Conservation (phyloP, 2,888 invertebrate genomes). For the Himalopsyche anomala region DNA sequence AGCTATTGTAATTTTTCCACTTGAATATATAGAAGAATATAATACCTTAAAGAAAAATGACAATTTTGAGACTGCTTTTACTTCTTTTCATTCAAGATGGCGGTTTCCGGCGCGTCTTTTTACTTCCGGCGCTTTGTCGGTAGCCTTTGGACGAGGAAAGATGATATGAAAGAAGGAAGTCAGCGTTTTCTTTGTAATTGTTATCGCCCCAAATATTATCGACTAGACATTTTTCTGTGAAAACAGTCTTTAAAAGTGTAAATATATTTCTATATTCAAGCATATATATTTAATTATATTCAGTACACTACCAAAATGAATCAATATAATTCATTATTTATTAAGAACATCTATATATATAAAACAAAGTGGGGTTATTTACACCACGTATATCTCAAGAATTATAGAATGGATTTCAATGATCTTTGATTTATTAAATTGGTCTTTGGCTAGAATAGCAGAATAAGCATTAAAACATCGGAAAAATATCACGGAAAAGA, state of each 20-base stretch:
- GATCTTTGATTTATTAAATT: too few relatives aligned
- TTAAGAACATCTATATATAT: too few relatives aligned
- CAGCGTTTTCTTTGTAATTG: not conserved
- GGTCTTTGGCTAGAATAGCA: too few relatives aligned
- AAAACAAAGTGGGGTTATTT: too few relatives aligned
- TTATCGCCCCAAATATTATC: not conserved
- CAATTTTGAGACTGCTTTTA: not conserved
- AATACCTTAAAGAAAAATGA: constrained; percentile 1
- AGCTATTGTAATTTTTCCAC: not conserved
- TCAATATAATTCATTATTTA: too few relatives aligned
- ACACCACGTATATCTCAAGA: too few relatives aligned
- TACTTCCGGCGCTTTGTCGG: constrained; percentile 38
- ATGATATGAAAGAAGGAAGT: not conserved
- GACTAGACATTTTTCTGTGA: not conserved
- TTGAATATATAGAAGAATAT: not conserved
- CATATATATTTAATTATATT: too few relatives aligned
- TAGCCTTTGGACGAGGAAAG: constrained; percentile 16
- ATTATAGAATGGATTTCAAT: too few relatives aligned
- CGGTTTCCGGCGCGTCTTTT: constrained; percentile 36
- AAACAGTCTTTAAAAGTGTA: not conserved
- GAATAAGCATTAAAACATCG: too few relatives aligned
- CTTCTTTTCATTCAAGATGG: constrained; percentile 43
- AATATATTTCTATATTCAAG: too few relatives aligned
- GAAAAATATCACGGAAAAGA: too few relatives aligned
- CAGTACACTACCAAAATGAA: too few relatives aligned